Evolutionary conservation across 2,113 vertebrate genomes (phyloP).

Genomic region (Daubentonia madagascariensis): DNA sequence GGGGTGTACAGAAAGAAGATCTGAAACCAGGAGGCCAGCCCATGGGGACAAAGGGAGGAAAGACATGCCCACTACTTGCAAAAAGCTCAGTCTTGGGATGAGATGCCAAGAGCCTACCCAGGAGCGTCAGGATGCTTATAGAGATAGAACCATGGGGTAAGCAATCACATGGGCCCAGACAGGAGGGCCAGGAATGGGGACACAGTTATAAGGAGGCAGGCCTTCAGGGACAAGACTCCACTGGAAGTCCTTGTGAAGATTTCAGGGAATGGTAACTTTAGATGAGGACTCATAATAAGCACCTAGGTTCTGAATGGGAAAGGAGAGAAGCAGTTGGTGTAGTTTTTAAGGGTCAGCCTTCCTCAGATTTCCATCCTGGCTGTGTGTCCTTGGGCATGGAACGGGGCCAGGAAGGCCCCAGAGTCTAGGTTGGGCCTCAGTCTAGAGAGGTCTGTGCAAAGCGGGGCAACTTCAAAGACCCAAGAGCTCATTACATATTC

Average conservation of each 20-base stretch:
- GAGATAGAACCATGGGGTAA: neutral
- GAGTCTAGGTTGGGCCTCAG: neutral
- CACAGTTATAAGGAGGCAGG: neutral
- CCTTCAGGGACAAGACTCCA: neutral
- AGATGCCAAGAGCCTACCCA: neutral
- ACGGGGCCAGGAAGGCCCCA: neutral
- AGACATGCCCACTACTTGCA: too few species aligned
- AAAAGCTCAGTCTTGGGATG: neutral
- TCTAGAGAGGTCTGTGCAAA: neutral
- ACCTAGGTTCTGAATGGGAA: neutral
- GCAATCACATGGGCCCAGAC: too few species aligned
- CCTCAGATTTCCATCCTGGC: neutral
- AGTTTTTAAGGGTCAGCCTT: neutral
- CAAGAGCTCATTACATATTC: neutral
- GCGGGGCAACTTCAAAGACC: neutral
- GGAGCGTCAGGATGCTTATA: rapidly evolving
- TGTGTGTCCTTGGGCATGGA: neutral
- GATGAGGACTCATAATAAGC: neutral
- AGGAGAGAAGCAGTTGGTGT: neutral
- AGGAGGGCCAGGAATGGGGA: neutral
- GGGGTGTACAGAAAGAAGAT: neutral
- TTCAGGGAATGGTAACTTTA: neutral
- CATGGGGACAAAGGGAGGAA: neutral
- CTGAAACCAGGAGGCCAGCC: neutral
- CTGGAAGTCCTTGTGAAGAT: neutral